Base-by-base conservation (phyloP, 2,797 vertebrate species). In the Anabacerthia variegaticeps region DNA sequence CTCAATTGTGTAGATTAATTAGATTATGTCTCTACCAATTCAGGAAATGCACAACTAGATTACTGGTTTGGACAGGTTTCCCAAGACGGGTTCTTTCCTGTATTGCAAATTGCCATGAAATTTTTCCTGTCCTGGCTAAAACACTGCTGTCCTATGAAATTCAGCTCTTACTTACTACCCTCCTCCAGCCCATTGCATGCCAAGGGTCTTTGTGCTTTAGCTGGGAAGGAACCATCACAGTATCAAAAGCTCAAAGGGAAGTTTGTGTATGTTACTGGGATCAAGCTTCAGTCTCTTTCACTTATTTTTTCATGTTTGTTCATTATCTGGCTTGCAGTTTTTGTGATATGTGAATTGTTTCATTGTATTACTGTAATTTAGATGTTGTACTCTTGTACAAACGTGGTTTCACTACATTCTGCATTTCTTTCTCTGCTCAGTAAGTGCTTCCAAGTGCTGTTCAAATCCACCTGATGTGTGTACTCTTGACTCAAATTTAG, bases 1-100 rank as follows among this genome's bases (percentile, higher is more conserved):
- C 55, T 93, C 75, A 87, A 0, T 96, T 95, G 86, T 52, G 20
- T 86, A 85, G 93, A 88, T 88, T 92, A 93, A 97, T 97, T 94
- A 92, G 74, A 34, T 79, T 83, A 26, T 65, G 49, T 95, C 75
- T 75, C 52, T 96, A 94, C 66, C 74, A 37, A 26, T 95, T 97
- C 85, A 87, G 89, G 71, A 77, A 89, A 49, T 49, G 44, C 36
- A 52, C 56, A 39, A 7, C 21, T 80, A 58, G 73, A 67, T 89
- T 90, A 21, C 51, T 77, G 46, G 12, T 93, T 82, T 92, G 77
- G 46, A 55, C 34, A 43, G 32, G 28, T 66, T 93, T 95, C 62
- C 36, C 41, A 59, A 77, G 44, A 23, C 61, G 41, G 9, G 2
- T 51, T 88, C 66, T 89, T 74, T 62, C 37, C 52, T 48, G 2